These are phyloP conservation scores for Caenorhabditis sulstoni DNA, from an alignment of 2,888 invertebrate species.

Conservation along the genomic window DNA sequence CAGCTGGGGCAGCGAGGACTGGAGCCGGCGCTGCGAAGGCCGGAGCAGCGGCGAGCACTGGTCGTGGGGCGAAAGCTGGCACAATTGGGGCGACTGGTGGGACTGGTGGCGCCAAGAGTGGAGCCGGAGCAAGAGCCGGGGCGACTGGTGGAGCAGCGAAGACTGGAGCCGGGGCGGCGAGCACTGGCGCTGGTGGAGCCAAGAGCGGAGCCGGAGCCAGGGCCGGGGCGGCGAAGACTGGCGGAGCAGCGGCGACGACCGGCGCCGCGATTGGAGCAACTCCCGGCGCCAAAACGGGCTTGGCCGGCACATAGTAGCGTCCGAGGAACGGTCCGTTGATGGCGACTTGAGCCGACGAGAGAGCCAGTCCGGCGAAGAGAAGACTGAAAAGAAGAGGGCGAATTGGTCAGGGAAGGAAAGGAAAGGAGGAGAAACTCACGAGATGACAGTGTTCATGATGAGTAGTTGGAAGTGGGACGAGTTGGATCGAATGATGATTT, in stretches of 20 bases:
- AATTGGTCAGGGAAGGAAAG: background rate
- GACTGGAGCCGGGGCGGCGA: constrained; percentile 40
- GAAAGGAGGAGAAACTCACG: constrained; percentile 42
- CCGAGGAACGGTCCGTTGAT: constrained; percentile 68
- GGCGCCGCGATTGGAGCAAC: constrained; percentile 62
- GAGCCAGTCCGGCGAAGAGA: constrained; percentile 62
- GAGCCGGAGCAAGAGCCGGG: constrained; percentile 57
- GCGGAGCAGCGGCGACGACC: constrained; percentile 62
- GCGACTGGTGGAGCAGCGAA: constrained; percentile 43
- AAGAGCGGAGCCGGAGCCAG: constrained; percentile 49
- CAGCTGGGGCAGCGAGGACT: constrained; percentile 42
- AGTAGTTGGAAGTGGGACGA: background rate
- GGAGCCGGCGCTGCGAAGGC: constrained; percentile 48
- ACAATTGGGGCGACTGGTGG: constrained; percentile 63
- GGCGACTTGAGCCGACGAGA: constrained; percentile 65
- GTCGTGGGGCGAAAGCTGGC: constrained; percentile 57
- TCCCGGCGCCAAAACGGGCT: constrained; percentile 67
- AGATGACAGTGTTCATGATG: constrained; percentile 59
- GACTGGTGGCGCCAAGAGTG: constrained; percentile 57
- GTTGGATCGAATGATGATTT: constrained; percentile 55
- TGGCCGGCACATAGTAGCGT: constrained; percentile 67
- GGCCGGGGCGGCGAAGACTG: constrained; percentile 59
- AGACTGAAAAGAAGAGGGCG: constrained; percentile 43
- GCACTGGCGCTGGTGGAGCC: constrained; percentile 42
- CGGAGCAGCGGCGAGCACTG: constrained; percentile 60